Percentiles rank a stretch among this genome's conserved stretches.
phyloP scores from a whole-genome alignment of 2,888 invertebrate genomes.

The Drosophila demipolita region DNA sequence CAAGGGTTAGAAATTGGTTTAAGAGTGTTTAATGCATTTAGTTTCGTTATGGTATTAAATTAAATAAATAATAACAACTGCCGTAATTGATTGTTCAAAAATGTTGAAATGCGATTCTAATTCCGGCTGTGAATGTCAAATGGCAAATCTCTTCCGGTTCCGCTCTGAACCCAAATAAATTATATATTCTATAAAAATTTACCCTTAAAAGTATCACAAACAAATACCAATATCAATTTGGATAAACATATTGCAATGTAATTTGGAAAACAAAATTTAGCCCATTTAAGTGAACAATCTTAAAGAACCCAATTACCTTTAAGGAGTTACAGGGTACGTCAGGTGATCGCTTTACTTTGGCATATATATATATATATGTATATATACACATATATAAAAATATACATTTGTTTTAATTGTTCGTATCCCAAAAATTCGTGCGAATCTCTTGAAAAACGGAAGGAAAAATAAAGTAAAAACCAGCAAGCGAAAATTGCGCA shows the following conservation, averaged over 20 bases:
- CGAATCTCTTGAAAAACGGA: conserved; percentile 26
- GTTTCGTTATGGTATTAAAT: background rate
- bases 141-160: background rate
- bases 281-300: too few species aligned
- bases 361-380: background rate
- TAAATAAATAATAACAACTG: background rate
- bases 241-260: background rate
- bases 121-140: background rate
- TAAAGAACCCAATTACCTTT: background rate
- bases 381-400: background rate
- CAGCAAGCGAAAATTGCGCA: conserved; percentile 33
- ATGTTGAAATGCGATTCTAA: background rate
- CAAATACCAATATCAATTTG: background rate
- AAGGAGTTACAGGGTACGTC: conserved; percentile 22
- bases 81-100: background rate
- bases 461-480: conserved; percentile 7
- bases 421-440: conserved; percentile 34
- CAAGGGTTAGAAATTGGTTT: background rate
- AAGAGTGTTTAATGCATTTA: background rate
- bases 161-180: background rate
- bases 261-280: background rate
- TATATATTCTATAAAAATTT: background rate
- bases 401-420: background rate
- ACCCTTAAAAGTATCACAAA: background rate
- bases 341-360: too few species aligned